phyloP scores from a whole-genome alignment of 2,888 invertebrate genomes.

The Andrena hattorfiana region DNA sequence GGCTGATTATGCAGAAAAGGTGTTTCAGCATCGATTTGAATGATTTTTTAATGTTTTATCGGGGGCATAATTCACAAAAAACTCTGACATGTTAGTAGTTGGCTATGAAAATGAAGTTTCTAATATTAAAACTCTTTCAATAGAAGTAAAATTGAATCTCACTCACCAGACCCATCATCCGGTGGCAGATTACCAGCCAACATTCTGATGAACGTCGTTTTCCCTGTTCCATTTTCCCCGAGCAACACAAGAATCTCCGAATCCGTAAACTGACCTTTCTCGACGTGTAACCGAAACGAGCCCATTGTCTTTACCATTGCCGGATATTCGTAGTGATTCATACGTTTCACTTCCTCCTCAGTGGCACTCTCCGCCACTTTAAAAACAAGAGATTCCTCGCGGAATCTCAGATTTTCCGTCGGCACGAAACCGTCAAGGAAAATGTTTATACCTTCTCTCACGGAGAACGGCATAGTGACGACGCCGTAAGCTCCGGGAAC shows the following conservation, averaged over 20 bases:
- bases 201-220: conserved; percentile 99
- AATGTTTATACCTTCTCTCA: conserved; percentile 99
- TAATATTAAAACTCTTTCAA: too few species aligned
- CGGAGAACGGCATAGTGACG: conserved; percentile 99
- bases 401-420: conserved; percentile 99
- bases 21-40: too few species aligned
- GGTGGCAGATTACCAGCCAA: conserved; percentile 97
- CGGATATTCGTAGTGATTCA: conserved; percentile 98
- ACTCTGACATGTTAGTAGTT: too few species aligned
- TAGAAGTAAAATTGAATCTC: conserved; percentile 3
- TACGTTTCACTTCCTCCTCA: conserved; percentile 98
- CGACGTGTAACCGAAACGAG: conserved; percentile 91
- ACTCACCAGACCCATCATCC: conserved; percentile 90
- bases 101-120: too few species aligned
- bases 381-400: conserved; percentile 98
- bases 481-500: conserved; percentile 99
- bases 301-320: conserved; percentile 95
- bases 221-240: conserved; percentile 99
- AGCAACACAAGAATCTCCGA: conserved; percentile 99
- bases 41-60: too few species aligned
- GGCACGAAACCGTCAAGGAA: conserved; percentile 99
- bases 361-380: conserved; percentile 99
- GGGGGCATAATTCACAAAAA: too few species aligned
- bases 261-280: conserved; percentile 98
- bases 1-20: too few species aligned